Evolutionary conservation across 2,888 invertebrate genomes (phyloP), one percentile per base, ranked within the genome.

Genomic region (Hipparchia semele): DNA sequence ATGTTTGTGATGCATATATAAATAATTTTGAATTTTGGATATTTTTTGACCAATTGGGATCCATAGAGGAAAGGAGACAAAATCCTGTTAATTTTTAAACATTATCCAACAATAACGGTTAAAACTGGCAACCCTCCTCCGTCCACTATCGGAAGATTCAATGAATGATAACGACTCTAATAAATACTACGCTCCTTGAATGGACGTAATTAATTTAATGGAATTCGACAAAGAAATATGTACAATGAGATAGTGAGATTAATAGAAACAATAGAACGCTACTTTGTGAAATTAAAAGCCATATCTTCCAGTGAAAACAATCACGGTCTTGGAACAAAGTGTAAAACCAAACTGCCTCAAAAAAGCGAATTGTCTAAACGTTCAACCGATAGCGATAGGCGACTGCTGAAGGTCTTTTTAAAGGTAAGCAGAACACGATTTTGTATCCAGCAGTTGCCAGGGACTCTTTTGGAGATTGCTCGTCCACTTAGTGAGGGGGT

Each of bases 171-270:
- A 93, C 92, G 92, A 91, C 89, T 86, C 89, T 93, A 93, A 93
- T 94, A 93, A 93, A 92, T 92, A 92, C 91, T 89, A 88, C 90
- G 90, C 90, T 89, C 91, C 90, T 88, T 87, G 87, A 92, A 92
- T 90, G 88, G 86, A 84, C 84, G 90, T 92, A 93, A 93, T 94
- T 92, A 93, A 93, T 92, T 92, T 92, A 93, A 92, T 93, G 93
- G 91, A 92, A 92, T 92, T 91, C 91, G 91, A 93, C 92, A 92
- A 92, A 92, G 92, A 93, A 93, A 91, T 93, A 91, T 92, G 91
- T 92, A 90, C 89, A 89, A 86, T 86, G 88, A 92, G 91, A 92
- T 93, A 93, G 92, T 91, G 86, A 90, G 90, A 92, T 91, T 90
- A 88, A 92, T 90, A 51, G 61, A n/a, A n/a, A 62, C 49, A 59